A percentile compares a stretch with the other conserved stretches of the same genome.
Conservation (phyloP, 2,113 vertebrate genomes). For the Natator depressus region DNA sequence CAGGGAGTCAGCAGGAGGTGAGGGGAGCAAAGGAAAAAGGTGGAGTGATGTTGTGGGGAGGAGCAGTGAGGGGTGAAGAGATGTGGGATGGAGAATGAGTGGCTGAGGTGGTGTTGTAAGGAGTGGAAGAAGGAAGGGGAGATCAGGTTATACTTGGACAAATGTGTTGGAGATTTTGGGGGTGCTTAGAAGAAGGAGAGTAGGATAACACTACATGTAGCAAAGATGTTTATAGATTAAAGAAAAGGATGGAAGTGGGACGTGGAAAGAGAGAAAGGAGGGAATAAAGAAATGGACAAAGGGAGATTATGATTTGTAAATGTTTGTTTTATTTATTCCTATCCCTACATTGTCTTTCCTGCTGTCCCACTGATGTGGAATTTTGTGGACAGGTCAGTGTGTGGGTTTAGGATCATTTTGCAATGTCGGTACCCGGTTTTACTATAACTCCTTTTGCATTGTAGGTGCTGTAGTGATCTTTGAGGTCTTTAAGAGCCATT, state of each 20-base stretch:
- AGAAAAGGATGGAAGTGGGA: background rate
- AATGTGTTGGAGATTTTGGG: background rate
- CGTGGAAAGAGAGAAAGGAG: background rate
- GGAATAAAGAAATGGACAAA: background rate
- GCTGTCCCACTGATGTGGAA: background rate
- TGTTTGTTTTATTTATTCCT: background rate
- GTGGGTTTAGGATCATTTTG: background rate
- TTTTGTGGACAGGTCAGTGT: background rate
- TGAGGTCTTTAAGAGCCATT: background rate
- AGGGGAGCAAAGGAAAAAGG: background rate
- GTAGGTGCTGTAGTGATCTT: too few relatives aligned
- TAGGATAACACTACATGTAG: background rate
- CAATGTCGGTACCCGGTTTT: background rate
- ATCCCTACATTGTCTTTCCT: background rate
- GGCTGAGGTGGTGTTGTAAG: background rate
- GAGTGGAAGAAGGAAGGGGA: background rate
- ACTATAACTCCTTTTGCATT: background rate
- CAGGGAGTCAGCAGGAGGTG: background rate
- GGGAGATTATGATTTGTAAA: background rate
- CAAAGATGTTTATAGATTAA: background rate
- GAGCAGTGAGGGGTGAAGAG: background rate
- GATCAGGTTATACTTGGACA: background rate
- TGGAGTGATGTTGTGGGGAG: background rate
- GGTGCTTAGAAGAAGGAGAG: background rate
- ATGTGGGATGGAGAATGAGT: background rate